These are phyloP conservation scores for Laupala kohalensis DNA, from an alignment of 1,140 invertebrate genomes.

Conservation along the genomic window DNA sequence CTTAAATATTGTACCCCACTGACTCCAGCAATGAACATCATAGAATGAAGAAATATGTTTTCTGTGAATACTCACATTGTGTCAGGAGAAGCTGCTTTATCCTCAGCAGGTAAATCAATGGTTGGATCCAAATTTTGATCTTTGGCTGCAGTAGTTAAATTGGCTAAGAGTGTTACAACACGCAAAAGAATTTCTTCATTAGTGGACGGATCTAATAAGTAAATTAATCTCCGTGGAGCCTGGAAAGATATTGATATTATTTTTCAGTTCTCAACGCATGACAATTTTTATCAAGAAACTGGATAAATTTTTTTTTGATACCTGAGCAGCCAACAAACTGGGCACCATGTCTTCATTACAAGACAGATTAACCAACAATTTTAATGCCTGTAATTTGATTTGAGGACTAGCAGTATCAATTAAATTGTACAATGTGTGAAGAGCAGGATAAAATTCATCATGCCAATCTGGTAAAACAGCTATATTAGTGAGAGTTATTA, in stretches of 20 bases:
- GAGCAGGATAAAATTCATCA: slow-evolving; percentile 28
- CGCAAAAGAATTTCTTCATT: slow-evolving; percentile 38
- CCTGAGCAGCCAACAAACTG: slow-evolving; percentile 46
- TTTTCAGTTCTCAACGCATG: background rate
- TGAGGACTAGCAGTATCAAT: slow-evolving; percentile 27
- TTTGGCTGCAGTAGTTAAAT: slow-evolving; percentile 32
- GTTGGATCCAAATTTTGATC: slow-evolving; percentile 31
- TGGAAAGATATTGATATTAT: slow-evolving; percentile 22
- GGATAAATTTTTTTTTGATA: slow-evolving; percentile 19
- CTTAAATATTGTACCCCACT: too few relatives aligned
- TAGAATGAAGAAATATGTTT: too few relatives aligned
- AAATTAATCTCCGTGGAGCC: slow-evolving; percentile 37
- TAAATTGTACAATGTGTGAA: slow-evolving; percentile 30
- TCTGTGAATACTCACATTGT: slow-evolving; percentile 34
- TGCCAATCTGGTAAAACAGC: slow-evolving; percentile 34
- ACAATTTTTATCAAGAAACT: background rate
- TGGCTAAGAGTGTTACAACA: slow-evolving; percentile 38
- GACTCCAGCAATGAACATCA: too few relatives aligned
- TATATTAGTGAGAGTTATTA: slow-evolving; percentile 35
- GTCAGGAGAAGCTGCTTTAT: slow-evolving; percentile 44
- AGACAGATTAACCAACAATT: slow-evolving; percentile 50
- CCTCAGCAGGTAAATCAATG: slow-evolving; percentile 34
- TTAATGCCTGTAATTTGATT: slow-evolving; percentile 39
- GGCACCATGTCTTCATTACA: slow-evolving; percentile 48
- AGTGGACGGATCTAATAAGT: slow-evolving; percentile 30